Evolutionary conservation across 2,797 vertebrate species (phyloP).

Genomic region (Eupleurogrammus muticus): DNA sequence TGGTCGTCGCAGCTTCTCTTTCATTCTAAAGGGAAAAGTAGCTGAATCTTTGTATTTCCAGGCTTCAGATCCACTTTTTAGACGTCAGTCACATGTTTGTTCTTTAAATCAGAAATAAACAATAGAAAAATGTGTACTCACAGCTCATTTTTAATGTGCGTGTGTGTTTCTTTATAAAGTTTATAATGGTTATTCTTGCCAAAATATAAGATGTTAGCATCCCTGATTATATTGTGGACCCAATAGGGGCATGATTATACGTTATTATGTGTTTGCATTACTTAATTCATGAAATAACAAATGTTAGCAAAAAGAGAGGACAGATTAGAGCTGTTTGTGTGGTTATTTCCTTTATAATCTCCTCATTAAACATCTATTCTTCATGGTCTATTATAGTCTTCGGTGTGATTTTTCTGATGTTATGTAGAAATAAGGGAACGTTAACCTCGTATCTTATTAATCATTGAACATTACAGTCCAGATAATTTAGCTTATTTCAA

Average conservation of each 20-base stretch:
- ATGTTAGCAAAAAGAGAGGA: too few species aligned
- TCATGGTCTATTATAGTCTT: too few species aligned
- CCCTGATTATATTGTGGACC: constrained; percentile 16
- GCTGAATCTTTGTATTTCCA: constrained; percentile 1
- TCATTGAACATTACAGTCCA: too few species aligned
- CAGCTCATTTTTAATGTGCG: not conserved
- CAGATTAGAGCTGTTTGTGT: too few species aligned
- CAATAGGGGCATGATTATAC: not conserved
- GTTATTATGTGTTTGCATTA: not conserved
- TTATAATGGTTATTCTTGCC: not conserved
- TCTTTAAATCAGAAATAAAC: not conserved
- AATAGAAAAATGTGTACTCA: not conserved
- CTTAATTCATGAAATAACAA: constrained; percentile 3
- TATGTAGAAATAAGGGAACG: too few species aligned
- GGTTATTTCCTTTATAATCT: too few species aligned
- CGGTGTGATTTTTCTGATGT: too few species aligned
- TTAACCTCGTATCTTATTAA: too few species aligned
- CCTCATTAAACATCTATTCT: too few species aligned
- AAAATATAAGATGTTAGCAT: constrained; percentile 34
- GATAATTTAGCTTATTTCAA: too few species aligned
- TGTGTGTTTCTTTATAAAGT: constrained; percentile 6
- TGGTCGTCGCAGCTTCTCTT: constrained; percentile 16
- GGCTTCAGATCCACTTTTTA: constrained; percentile 32
- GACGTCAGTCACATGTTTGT: constrained; percentile 33
- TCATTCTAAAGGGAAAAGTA: constrained; percentile 16